Evolutionary conservation across 2,888 invertebrate genomes (phyloP).

Genomic region (Cantharis rustica): DNA sequence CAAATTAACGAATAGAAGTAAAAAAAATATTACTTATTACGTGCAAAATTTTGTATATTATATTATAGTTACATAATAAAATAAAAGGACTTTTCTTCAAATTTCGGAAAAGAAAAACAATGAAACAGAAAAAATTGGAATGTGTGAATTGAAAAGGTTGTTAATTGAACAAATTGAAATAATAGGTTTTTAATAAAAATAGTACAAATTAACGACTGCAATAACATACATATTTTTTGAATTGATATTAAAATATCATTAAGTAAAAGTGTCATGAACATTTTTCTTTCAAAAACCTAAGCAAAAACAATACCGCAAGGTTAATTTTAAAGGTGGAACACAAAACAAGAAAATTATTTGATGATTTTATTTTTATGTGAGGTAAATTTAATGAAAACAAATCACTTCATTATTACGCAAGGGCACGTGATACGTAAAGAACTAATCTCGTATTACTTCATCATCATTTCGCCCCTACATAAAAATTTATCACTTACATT

Average conservation of each 20-base stretch:
- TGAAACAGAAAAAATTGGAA: not conserved
- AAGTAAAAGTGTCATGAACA: conserved; percentile 1
- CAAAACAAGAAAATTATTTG: not conserved
- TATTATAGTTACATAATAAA: too few species aligned
- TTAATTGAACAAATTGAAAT: not conserved
- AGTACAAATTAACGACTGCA: not conserved
- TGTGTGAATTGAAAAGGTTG: not conserved
- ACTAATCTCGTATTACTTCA: conserved; percentile 26
- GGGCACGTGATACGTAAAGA: conserved; percentile 7
- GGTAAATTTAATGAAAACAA: not conserved
- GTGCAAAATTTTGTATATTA: too few species aligned
- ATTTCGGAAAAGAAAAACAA: too few species aligned
- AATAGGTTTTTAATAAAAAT: not conserved
- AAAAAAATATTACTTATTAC: not conserved
- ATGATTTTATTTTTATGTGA: not conserved
- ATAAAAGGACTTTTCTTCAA: too few species aligned
- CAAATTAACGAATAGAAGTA: not conserved
- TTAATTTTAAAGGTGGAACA: not conserved
- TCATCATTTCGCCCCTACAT: conserved; percentile 27
- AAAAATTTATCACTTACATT: conserved; percentile 29
- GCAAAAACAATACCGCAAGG: not conserved
- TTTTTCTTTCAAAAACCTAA: not conserved
- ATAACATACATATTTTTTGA: not conserved
- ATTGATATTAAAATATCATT: not conserved
- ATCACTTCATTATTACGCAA: not conserved